Percentiles rank a stretch among this genome's conserved stretches.
Evolutionary conservation across 64 coral and sea anemone genomes (phyloP).

Genomic region (Montipora efflorescens): DNA sequence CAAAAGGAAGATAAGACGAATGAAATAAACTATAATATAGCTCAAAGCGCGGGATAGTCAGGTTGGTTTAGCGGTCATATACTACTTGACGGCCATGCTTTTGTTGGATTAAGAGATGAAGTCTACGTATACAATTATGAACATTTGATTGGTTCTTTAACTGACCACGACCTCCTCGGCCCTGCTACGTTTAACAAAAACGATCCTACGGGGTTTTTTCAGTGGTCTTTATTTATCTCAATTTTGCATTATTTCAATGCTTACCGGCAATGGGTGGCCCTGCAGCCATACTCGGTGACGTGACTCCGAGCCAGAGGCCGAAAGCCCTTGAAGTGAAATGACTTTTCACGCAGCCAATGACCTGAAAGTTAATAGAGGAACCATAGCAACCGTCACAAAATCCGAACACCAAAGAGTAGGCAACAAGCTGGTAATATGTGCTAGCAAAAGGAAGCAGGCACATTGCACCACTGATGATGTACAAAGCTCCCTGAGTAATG

Average conservation of each 20-base stretch:
- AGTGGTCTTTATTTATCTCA: too few relatives aligned
- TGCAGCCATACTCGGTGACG: not conserved
- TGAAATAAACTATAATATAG: too few relatives aligned
- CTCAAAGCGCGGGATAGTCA: too few relatives aligned
- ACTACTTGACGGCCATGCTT: too few relatives aligned
- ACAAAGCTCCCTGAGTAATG: not conserved
- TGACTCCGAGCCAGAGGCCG: not conserved
- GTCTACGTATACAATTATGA: too few relatives aligned
- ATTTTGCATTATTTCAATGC: not conserved
- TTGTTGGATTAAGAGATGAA: too few relatives aligned
- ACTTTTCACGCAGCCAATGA: slow-evolving; percentile 5
- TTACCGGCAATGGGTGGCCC: slow-evolving; percentile 11
- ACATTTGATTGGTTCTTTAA: too few relatives aligned
- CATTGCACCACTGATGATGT: not conserved
- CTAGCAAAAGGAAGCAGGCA: not conserved
- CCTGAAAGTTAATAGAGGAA: not conserved
- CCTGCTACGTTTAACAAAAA: too few relatives aligned
- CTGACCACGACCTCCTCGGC: too few relatives aligned
- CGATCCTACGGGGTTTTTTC: too few relatives aligned
- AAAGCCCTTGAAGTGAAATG: slow-evolving; percentile 5
- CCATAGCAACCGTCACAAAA: not conserved
- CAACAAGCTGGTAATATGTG: not conserved
- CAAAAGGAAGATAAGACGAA: too few relatives aligned
- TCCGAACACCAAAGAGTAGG: slow-evolving; percentile 13
- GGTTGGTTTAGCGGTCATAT: too few relatives aligned